Evolutionary conservation across 2,888 invertebrate species (phyloP).

Genomic region (Galerucella pusilla): DNA sequence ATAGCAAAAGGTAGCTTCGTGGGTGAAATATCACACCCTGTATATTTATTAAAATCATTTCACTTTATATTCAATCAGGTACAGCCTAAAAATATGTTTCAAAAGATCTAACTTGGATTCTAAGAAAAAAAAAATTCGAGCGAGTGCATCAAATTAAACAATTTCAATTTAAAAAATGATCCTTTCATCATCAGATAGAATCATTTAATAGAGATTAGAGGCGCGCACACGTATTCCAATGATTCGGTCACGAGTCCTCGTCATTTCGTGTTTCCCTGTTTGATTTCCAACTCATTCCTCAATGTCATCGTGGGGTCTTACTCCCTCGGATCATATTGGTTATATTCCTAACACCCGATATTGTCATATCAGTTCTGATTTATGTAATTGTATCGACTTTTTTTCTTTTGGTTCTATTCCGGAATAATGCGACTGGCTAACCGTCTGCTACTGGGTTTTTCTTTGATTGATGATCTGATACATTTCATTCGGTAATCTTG

Average conservation of each 20-base stretch:
- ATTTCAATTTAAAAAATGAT: not conserved
- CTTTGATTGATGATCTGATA: constrained; percentile 56
- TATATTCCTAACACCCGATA: constrained; percentile 62
- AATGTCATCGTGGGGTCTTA: constrained; percentile 52
- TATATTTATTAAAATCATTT: too few species aligned
- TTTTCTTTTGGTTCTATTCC: constrained; percentile 47
- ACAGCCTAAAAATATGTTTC: too few species aligned
- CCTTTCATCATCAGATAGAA: constrained; percentile 27
- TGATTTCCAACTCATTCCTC: constrained; percentile 50
- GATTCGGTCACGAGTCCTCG: constrained; percentile 55
- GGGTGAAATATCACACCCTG: too few species aligned
- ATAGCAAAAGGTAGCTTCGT: too few species aligned
- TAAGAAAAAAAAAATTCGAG: not conserved
- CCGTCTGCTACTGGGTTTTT: constrained; percentile 47
- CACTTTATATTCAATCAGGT: too few species aligned
- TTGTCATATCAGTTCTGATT: constrained; percentile 63
- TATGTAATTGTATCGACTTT: constrained; percentile 65
- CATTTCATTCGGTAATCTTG: constrained; percentile 47
- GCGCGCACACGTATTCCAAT: constrained; percentile 52
- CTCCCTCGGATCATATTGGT: constrained; percentile 60
- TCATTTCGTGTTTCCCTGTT: constrained; percentile 45
- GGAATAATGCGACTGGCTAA: constrained; percentile 38
- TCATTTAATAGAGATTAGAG: constrained; percentile 51
- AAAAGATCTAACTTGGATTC: too few species aligned
- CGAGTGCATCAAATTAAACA: not conserved